Evolutionary conservation across 2,113 vertebrate genomes (phyloP).

Genomic region (Esox niger): DNA sequence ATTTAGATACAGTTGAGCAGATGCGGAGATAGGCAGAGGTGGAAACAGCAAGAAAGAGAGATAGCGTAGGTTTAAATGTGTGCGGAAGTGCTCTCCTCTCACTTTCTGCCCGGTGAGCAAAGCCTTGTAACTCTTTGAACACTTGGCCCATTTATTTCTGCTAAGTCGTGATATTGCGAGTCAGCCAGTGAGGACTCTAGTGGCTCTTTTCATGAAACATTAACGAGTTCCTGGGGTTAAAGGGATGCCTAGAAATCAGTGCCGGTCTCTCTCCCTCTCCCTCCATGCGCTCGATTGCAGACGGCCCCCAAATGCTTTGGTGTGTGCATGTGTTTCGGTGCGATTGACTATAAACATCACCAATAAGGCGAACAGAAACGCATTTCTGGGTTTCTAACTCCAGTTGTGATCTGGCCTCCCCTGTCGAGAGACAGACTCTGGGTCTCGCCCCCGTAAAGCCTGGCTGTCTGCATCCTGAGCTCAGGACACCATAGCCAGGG

Average conservation of each 20-base stretch:
- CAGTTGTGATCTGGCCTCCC: too few species aligned
- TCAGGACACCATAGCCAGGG: background rate
- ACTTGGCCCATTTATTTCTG: conserved; percentile 56
- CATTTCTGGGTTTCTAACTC: too few species aligned
- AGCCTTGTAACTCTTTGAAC: conserved; percentile 51
- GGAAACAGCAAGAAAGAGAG: too few species aligned
- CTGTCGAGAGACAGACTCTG: too few species aligned
- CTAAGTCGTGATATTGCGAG: conserved; percentile 47
- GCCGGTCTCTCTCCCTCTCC: conserved; percentile 22
- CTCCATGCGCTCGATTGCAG: background rate
- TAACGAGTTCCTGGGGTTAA: conserved; percentile 51
- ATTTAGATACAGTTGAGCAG: too few species aligned
- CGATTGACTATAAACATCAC: background rate
- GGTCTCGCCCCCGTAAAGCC: background rate
- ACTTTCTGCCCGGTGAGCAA: conserved; percentile 18
- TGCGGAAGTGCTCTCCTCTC: conserved; percentile 3
- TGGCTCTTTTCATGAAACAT: conserved; percentile 49
- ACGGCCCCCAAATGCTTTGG: background rate
- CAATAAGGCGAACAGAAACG: too few species aligned
- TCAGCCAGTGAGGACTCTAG: conserved; percentile 38
- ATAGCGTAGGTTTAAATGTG: background rate
- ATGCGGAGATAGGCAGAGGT: too few species aligned
- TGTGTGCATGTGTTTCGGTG: conserved; percentile 3
- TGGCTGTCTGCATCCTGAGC: background rate
- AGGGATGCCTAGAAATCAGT: conserved; percentile 45